A percentile compares a stretch with the other conserved stretches of the same genome.
Evolutionary conservation across 2,888 invertebrate species (phyloP).

Genomic region (Chloroclystis v-ata): DNA sequence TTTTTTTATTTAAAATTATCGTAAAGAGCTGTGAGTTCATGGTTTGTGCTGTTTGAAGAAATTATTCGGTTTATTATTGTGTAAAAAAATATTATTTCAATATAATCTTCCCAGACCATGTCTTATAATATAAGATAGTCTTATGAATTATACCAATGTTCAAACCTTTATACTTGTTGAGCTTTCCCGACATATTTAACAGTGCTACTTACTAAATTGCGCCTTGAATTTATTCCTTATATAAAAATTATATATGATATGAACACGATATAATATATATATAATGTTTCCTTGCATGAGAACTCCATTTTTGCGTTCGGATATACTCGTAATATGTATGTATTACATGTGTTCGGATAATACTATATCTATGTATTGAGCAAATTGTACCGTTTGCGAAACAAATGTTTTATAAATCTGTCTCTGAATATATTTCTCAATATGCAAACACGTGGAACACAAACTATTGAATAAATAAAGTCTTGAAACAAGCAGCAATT

Average conservation of each 20-base stretch:
- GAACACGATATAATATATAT: too few relatives aligned
- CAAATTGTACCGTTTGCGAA: too few relatives aligned
- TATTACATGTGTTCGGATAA: too few relatives aligned
- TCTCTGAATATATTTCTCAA: too few relatives aligned
- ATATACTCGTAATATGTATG: too few relatives aligned
- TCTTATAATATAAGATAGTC: background rate
- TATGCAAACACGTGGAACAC: too few relatives aligned
- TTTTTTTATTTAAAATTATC: conserved; percentile 1
- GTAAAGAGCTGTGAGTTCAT: conserved; percentile 9
- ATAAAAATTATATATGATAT: too few relatives aligned
- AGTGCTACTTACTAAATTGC: conserved; percentile 5
- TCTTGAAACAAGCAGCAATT: background rate
- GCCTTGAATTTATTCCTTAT: background rate
- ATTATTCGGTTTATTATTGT: background rate
- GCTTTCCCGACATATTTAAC: conserved; percentile 1
- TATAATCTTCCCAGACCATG: background rate
- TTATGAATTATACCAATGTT: conserved; percentile 4
- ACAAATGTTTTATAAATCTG: too few relatives aligned
- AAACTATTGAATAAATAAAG: too few relatives aligned
- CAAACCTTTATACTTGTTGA: conserved; percentile 6
- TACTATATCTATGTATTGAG: too few relatives aligned
- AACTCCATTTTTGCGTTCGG: too few relatives aligned
- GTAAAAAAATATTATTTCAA: background rate
- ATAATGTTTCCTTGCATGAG: too few relatives aligned
- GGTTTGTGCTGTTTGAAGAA: background rate